Conservation (phyloP, 2,797 vertebrate genomes). For the Cyprinella venusta region DNA sequence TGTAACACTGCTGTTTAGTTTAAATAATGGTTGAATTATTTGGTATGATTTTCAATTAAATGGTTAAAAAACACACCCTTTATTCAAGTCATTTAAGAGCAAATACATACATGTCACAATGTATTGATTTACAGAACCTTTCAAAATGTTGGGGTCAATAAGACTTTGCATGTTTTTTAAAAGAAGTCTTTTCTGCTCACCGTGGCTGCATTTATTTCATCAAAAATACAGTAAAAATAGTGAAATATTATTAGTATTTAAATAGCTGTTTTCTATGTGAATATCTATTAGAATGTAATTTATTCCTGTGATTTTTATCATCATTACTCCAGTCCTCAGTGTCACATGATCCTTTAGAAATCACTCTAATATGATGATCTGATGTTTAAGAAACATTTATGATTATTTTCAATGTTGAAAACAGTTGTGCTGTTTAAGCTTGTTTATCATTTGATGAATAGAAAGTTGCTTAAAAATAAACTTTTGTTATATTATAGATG, state of each 20-base stretch:
- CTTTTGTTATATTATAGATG: background rate
- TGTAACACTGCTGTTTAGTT: background rate
- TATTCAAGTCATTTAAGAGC: background rate
- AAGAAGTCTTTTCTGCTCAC: background rate
- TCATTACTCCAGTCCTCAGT: background rate
- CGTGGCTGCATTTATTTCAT: background rate
- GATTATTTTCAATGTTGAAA: background rate
- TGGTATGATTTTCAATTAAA: too few species aligned
- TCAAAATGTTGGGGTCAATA: background rate
- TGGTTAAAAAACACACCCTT: background rate
- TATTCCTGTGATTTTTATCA: background rate
- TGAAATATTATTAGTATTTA: too few species aligned
- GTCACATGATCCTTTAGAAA: background rate
- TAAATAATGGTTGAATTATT: background rate
- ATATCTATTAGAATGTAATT: background rate
- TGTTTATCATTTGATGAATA: background rate
- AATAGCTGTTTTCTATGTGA: background rate
- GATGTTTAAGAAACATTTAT: background rate
- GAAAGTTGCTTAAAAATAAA: background rate
- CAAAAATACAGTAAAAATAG: background rate
- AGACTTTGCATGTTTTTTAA: background rate
- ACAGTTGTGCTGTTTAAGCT: background rate
- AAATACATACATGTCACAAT: background rate
- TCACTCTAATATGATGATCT: background rate
- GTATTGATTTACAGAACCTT: background rate